Base-by-base conservation (phyloP, 2,113 vertebrate genomes). In the Osmerus eperlanus region DNA sequence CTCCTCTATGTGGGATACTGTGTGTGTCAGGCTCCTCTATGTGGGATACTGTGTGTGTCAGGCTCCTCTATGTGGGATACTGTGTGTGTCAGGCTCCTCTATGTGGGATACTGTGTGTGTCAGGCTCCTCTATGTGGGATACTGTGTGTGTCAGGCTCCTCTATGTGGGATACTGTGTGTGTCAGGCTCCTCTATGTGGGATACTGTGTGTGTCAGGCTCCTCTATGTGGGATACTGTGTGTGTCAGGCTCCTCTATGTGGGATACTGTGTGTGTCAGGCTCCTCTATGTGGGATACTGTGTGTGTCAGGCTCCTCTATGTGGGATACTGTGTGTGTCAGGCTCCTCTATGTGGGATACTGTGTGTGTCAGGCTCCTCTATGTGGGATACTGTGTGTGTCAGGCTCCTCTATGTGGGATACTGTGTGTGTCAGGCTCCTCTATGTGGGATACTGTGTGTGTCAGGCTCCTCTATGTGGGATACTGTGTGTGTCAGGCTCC, bases 321-420 rank as follows among this genome's bases (percentile, higher is more conserved):
- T 78, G 62, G 67, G 66, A 70, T 61, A 78, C 67, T 32, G 15
- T 59, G 18, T 83, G 71, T 74, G 67, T 73, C 68, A 58, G 68
- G 25, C n/a, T 13, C 53, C 72, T 63, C 63, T 58, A 67, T 72
- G 65, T 78, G 62, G 67, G 66, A 70, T 61, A 78, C 67, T 32
- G 15, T 59, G 18, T 83, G 71, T 74, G 67, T 73, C 68, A 58
- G 68, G 25, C n/a, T 13, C 53, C 72, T 63, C 63, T 58, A 67
- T 72, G 65, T 78, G 62, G 67, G 66, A 70, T 61, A 78, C 67
- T 32, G 15, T 59, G 18, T 83, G 71, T 74, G 67, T 73, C 68
- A 58, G 68, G 25, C n/a, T 13, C 53, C 72, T 63, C 63, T 58
- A 67, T 72, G 65, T 78, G 62, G 67, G 66, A 70, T 61, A 78